These are phyloP conservation scores for Eleginops maclovinus DNA, from an alignment of 2,113 vertebrate genomes.

Conservation along the genomic window DNA sequence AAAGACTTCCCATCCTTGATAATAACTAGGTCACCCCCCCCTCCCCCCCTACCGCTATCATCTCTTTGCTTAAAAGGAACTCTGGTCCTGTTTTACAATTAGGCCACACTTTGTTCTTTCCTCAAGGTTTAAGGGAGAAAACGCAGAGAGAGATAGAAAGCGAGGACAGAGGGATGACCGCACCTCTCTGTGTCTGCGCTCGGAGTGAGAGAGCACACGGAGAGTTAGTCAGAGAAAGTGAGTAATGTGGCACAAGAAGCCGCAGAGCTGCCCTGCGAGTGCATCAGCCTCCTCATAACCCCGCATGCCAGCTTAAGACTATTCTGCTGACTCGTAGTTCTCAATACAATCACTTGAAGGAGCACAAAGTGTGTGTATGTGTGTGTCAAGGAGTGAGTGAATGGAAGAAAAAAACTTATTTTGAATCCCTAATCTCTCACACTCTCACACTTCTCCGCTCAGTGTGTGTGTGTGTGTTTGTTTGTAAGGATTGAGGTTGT, in stretches of 20 bases:
- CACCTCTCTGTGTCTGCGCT: constrained; percentile 18
- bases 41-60: background rate
- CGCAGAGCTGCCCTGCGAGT: constrained; percentile 31
- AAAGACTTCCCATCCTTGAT: constrained; percentile 2
- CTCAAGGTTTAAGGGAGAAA: background rate
- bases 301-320: constrained; percentile 60
- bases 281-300: constrained; percentile 56
- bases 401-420: constrained; percentile 37
- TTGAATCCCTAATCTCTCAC: constrained; percentile 56
- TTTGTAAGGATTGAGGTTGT: constrained; percentile 40
- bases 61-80: constrained; percentile 11
- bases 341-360: constrained; percentile 60
- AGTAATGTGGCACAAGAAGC: constrained; percentile 56
- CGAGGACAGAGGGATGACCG: constrained; percentile 15
- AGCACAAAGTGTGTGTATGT: constrained; percentile 20
- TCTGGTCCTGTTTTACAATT: background rate
- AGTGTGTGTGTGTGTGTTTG: constrained; percentile 28
- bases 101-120: constrained; percentile 23
- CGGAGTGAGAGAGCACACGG: constrained; percentile 5
- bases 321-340: constrained; percentile 71
- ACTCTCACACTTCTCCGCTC: background rate
- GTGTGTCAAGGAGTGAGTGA: constrained; percentile 30
- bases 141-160: background rate
- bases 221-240: constrained; percentile 58
- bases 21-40: constrained; percentile 28